Evolutionary conservation across 1,140 invertebrate species (phyloP).

Genomic region (Oncopodura yosiiana): DNA sequence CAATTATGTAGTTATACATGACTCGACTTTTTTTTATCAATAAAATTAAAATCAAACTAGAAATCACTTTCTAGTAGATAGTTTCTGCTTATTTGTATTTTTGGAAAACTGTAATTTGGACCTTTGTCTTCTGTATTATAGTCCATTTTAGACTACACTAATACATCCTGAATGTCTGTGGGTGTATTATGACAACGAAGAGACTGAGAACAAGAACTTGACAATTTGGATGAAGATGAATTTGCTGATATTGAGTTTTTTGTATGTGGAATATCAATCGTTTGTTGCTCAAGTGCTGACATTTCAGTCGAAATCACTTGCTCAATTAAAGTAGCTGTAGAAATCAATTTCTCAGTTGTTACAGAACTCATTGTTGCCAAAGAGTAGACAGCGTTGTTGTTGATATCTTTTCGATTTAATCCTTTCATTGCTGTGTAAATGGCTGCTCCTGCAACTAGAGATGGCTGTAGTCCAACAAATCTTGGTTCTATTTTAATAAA

Average conservation of each 20-base stretch:
- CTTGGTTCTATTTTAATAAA: conserved; percentile 30
- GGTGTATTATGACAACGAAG: conserved; percentile 24
- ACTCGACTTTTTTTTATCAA: too few species aligned
- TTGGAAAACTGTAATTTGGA: too few species aligned
- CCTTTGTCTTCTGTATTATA: too few species aligned
- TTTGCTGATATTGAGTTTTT: neutral
- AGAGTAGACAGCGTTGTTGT: neutral
- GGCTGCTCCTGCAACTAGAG: conserved; percentile 28
- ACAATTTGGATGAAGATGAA: conserved; percentile 12
- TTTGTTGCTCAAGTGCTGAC: conserved; percentile 28
- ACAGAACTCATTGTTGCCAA: conserved; percentile 25
- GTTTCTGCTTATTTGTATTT: too few species aligned
- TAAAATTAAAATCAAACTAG: too few species aligned
- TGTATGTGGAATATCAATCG: conserved; percentile 14
- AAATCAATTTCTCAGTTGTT: conserved; percentile 17
- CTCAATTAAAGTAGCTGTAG: conserved; percentile 24
- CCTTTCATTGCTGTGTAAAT: conserved; percentile 35
- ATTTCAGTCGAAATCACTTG: conserved; percentile 33
- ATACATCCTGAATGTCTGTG: conserved; percentile 33
- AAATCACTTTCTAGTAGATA: too few species aligned
- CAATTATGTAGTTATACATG: too few species aligned
- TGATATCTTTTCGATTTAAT: conserved; percentile 17
- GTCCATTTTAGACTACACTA: too few species aligned
- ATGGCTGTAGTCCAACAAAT: conserved; percentile 31
- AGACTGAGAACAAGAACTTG: conserved; percentile 6